Conservation (phyloP, 1,140 invertebrate species). For the Brachionus manjavacas region DNA sequence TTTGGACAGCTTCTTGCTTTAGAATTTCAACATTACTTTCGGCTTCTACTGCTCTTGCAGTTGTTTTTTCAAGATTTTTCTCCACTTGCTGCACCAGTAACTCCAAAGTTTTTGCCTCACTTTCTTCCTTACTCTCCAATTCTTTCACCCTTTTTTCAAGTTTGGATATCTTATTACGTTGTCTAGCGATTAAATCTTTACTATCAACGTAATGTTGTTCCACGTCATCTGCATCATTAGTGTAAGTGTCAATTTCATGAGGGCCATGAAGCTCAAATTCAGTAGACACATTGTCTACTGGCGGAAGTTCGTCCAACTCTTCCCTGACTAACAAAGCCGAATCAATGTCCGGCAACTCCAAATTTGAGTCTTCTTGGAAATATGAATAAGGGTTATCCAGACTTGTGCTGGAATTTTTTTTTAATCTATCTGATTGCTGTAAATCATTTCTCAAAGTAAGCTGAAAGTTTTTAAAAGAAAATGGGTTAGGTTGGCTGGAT, state of each 20-base stretch:
- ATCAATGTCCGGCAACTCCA: neutral
- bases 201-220: neutral
- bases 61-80: constrained; percentile 23
- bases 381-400: neutral
- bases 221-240: neutral
- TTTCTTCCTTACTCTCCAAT: constrained; percentile 8
- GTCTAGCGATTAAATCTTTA: neutral
- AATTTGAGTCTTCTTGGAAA: neutral
- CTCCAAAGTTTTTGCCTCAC: constrained; percentile 16
- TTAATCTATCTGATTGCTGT: neutral
- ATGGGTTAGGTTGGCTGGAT: neutral
- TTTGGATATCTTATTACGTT: neutral
- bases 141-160: constrained; percentile 13
- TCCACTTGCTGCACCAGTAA: constrained; percentile 8
- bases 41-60: neutral
- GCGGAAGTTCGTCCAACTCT: neutral
- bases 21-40: neutral
- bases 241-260: neutral
- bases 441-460: neutral
- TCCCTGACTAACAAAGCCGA: neutral
- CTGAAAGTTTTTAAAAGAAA: constrained; percentile 37
- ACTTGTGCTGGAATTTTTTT: neutral
- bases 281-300: neutral
- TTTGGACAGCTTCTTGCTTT: neutral
- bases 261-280: neutral